A percentile compares a stretch with the other conserved stretches of the same genome.
These are phyloP conservation scores for Platanista minor DNA, from an alignment of 2,113 vertebrate genomes.

Conservation along the genomic window DNA sequence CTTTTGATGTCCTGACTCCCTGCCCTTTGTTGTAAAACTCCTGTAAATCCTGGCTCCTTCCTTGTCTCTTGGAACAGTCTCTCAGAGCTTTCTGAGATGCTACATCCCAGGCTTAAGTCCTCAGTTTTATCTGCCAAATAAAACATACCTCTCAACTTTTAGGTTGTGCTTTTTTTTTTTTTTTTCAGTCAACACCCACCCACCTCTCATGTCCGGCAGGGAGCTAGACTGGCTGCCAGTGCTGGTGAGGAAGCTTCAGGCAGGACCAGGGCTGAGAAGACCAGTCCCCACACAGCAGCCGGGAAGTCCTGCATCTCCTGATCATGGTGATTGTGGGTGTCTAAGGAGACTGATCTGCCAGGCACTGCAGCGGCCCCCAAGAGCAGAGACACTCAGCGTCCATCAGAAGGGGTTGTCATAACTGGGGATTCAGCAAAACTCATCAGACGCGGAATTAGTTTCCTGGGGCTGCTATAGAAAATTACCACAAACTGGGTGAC, in stretches of 20 bases:
- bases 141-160: not conserved
- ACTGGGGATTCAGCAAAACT: not conserved
- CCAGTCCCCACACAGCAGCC: not conserved
- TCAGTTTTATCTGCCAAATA: not conserved
- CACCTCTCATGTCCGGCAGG: accelerated
- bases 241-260: not conserved
- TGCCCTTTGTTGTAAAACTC: not conserved
- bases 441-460: not conserved
- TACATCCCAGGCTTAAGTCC: not conserved
- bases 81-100: not conserved
- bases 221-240: not conserved
- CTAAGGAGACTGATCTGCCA: not conserved
- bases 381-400: not conserved
- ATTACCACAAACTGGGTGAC: not conserved
- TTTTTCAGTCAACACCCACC: not conserved
- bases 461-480: not conserved
- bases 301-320: not conserved
- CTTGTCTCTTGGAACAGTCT: not conserved
- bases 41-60: not conserved
- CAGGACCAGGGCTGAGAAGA: not conserved
- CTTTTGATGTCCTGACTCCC: not conserved
- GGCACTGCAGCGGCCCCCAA: not conserved
- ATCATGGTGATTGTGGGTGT: not conserved
- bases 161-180: not conserved
- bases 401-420: not conserved